A percentile compares a stretch with the other conserved stretches of the same genome.
Conservation (phyloP, 2,113 vertebrate genomes). For the Thinocorus orbignyianus region DNA sequence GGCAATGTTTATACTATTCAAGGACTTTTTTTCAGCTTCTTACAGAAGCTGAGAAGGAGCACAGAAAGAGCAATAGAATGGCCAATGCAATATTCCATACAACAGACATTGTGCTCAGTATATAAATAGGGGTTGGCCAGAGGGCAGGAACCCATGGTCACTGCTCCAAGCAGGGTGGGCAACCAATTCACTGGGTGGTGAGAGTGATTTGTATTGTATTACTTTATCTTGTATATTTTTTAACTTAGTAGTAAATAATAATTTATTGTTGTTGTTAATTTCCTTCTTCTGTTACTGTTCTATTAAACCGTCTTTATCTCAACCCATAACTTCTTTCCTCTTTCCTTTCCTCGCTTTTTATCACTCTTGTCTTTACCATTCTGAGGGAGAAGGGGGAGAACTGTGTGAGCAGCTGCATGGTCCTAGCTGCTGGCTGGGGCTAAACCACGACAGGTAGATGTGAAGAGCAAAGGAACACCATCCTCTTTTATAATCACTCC, state of each 20-base stretch:
- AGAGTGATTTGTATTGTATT: not conserved
- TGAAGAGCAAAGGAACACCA: not conserved
- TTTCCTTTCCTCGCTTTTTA: not conserved
- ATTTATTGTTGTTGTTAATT: not conserved
- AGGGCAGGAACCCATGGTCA: not conserved
- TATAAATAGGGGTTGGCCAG: not conserved
- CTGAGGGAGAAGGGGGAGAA: not conserved
- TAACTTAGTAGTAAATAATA: not conserved
- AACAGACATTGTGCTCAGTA: not conserved
- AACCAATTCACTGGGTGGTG: not conserved
- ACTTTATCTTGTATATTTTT: not conserved
- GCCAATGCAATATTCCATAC: not conserved
- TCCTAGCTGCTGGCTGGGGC: not conserved
- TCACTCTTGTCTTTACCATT: not conserved
- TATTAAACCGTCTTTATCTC: not conserved
- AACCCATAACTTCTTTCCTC: not conserved
- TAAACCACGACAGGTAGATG: not conserved
- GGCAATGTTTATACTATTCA: not conserved
- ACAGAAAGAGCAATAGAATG: not conserved
- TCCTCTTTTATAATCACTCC: not conserved
- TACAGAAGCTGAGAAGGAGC: not conserved
- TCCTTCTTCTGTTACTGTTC: not conserved
- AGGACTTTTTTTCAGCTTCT: not conserved
- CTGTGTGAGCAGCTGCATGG: not conserved
- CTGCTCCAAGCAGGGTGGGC: not conserved